A percentile compares a stretch with the other conserved stretches of the same genome.
These are phyloP conservation scores for Pheosia tremula DNA, from an alignment of 2,888 invertebrate species.

Conservation along the genomic window DNA sequence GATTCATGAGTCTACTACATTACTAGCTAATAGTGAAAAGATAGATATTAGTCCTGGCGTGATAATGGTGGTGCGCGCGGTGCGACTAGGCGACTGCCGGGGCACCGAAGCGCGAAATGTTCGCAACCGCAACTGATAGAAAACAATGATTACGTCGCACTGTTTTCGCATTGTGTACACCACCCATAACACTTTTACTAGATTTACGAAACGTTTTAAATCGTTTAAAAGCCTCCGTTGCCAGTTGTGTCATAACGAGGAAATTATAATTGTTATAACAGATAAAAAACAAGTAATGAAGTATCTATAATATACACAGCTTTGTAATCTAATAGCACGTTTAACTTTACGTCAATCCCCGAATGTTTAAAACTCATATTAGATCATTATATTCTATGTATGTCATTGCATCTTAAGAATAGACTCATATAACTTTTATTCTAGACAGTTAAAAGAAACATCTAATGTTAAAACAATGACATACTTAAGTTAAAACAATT, in stretches of 20 bases:
- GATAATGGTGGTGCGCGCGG: conserved; percentile 49
- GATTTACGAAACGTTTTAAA: conserved; percentile 76
- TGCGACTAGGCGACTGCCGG: conserved; percentile 49
- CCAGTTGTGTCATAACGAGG: conserved; percentile 69
- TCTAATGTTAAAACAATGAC: background rate
- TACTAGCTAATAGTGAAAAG: background rate
- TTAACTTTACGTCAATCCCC: too few relatives aligned
- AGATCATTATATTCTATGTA: too few relatives aligned
- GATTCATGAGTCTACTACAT: too few relatives aligned
- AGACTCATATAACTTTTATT: background rate
- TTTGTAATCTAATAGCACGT: background rate
- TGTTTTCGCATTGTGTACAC: conserved; percentile 77
- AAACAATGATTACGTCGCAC: conserved; percentile 77
- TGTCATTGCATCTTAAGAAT: too few relatives aligned
- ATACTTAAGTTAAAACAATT: background rate
- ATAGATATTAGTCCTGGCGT: conserved; percentile 33
- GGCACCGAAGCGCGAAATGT: conserved; percentile 74
- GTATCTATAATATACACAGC: conserved; percentile 13
- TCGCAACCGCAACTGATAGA: conserved; percentile 81
- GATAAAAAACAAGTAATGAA: conserved; percentile 43
- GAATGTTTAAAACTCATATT: too few relatives aligned
- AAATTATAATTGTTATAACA: conserved; percentile 53
- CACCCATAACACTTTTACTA: conserved; percentile 78
- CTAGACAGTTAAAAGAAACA: background rate
- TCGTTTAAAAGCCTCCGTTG: conserved; percentile 60